Conservation (phyloP, 92 coral and sea anemone genomes). For the Diadumene lineata region DNA sequence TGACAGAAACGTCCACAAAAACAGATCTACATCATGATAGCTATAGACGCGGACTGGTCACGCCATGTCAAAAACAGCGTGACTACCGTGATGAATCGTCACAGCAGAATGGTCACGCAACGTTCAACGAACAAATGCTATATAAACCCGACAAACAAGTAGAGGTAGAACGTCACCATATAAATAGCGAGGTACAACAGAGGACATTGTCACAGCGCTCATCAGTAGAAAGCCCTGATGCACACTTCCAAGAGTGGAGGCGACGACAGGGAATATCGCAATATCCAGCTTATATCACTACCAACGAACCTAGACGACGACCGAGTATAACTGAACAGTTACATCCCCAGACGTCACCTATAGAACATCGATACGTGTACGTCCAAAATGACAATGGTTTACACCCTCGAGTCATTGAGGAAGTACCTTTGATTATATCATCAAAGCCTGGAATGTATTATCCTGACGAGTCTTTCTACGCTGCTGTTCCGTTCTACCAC, state of each 20-base stretch:
- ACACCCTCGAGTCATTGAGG: slow-evolving; percentile 40
- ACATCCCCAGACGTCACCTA: slow-evolving; percentile 5
- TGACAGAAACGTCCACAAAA: slow-evolving; percentile 1
- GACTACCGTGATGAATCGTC: slow-evolving; percentile 8
- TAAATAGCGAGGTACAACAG: not conserved
- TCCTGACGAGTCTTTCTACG: slow-evolving; percentile 44
- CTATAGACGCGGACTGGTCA: slow-evolving; percentile 5
- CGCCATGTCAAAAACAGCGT: slow-evolving; percentile 10
- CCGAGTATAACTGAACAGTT: slow-evolving; percentile 21
- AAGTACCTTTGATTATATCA: slow-evolving; percentile 26
- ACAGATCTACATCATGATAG: slow-evolving; percentile 15
- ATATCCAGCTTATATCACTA: slow-evolving; percentile 30
- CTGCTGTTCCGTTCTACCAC: slow-evolving; percentile 32
- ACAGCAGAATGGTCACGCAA: slow-evolving; percentile 1
- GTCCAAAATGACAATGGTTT: slow-evolving; percentile 25
- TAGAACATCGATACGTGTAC: slow-evolving; percentile 33
- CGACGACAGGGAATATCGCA: slow-evolving; percentile 53
- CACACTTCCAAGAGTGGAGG: slow-evolving; percentile 83
- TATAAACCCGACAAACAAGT: slow-evolving; percentile 2
- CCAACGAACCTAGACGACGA: slow-evolving; percentile 22
- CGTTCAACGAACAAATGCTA: not conserved
- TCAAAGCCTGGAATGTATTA: slow-evolving; percentile 51
- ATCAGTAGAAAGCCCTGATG: slow-evolving; percentile 66
- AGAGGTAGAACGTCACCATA: slow-evolving; percentile 9
- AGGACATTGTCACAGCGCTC: slow-evolving; percentile 58